phyloP scores from a whole-genome alignment of 2,797 vertebrate species.

The Atherinosoma microstoma region DNA sequence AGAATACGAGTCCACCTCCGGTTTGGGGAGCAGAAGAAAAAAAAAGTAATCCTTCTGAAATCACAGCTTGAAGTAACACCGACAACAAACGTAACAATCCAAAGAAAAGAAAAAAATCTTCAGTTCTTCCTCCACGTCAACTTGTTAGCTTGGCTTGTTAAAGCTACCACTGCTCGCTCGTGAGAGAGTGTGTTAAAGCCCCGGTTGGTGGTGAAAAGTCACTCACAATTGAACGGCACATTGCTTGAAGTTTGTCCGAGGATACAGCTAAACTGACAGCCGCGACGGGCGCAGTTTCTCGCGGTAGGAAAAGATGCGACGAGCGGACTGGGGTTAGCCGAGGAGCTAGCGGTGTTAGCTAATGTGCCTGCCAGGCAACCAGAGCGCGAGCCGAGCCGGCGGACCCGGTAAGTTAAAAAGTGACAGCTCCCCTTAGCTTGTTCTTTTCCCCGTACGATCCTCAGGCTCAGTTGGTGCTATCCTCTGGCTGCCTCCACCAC shows the following conservation, averaged over 20 bases:
- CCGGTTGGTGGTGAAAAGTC: slow-evolving; percentile 47
- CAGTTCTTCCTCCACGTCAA: slow-evolving; percentile 76
- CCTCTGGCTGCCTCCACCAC: slow-evolving; percentile 27
- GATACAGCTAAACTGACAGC: slow-evolving; percentile 36
- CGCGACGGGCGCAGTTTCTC: slow-evolving; percentile 40
- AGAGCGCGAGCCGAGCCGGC: slow-evolving; percentile 40
- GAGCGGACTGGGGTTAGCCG: slow-evolving; percentile 57
- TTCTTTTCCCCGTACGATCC: slow-evolving; percentile 21
- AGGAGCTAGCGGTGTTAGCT: slow-evolving; percentile 62
- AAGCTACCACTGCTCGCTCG: slow-evolving; percentile 36
- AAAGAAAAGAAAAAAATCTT: slow-evolving; percentile 7
- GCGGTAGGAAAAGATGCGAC: slow-evolving; percentile 10
- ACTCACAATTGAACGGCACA: slow-evolving; percentile 30
- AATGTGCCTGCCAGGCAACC: slow-evolving; percentile 25
- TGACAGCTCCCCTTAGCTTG: slow-evolving; percentile 44
- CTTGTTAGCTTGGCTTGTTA: slow-evolving; percentile 56
- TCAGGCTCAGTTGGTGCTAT: slow-evolving; percentile 31
- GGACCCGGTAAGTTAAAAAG: slow-evolving; percentile 46
- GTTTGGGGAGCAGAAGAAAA: neutral
- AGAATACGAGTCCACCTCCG: neutral
- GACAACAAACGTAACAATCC: slow-evolving; percentile 15
- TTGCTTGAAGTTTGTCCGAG: slow-evolving; percentile 22
- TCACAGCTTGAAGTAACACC: slow-evolving; percentile 36
- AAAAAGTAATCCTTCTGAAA: slow-evolving; percentile 49
- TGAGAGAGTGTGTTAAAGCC: slow-evolving; percentile 35